phyloP scores from a whole-genome alignment of 2,797 vertebrate species.

The Poecile montanus region DNA sequence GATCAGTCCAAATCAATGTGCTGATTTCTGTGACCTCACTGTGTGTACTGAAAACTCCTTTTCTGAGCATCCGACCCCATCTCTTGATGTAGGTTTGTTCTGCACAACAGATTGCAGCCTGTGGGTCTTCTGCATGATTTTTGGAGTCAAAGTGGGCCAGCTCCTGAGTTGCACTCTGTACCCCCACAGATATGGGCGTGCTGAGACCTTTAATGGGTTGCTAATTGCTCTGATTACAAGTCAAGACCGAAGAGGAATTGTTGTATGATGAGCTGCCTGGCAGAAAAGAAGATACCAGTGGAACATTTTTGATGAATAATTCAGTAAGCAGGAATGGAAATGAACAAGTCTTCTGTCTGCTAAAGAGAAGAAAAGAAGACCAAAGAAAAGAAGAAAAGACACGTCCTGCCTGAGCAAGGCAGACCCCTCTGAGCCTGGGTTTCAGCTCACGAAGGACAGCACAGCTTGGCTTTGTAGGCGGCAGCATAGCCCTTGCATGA shows the following conservation, averaged over 20 bases:
- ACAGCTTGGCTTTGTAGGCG: neutral
- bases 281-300: constrained; percentile 70
- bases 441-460: neutral
- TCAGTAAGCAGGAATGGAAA: constrained; percentile 74
- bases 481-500: rapidly evolving
- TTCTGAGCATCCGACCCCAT: rapidly evolving
- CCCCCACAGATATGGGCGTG: neutral
- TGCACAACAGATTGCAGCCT: neutral
- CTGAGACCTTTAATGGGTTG: constrained; percentile 62
- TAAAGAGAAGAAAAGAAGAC: constrained; percentile 11
- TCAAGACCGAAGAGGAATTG: constrained; percentile 57
- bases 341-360: constrained; percentile 66
- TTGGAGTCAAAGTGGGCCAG: neutral
- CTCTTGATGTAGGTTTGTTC: neutral
- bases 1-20: rapidly evolving
- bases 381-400: neutral
- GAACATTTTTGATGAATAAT: constrained; percentile 77
- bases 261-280: constrained; percentile 70
- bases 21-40: neutral
- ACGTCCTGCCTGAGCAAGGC: neutral
- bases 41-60: neutral
- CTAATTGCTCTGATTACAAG: constrained; percentile 75
- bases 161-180: neutral
- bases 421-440: neutral
- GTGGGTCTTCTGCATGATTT: neutral